Conservation (phyloP, 2,888 invertebrate species). For the Troglohyphantes excavatus region DNA sequence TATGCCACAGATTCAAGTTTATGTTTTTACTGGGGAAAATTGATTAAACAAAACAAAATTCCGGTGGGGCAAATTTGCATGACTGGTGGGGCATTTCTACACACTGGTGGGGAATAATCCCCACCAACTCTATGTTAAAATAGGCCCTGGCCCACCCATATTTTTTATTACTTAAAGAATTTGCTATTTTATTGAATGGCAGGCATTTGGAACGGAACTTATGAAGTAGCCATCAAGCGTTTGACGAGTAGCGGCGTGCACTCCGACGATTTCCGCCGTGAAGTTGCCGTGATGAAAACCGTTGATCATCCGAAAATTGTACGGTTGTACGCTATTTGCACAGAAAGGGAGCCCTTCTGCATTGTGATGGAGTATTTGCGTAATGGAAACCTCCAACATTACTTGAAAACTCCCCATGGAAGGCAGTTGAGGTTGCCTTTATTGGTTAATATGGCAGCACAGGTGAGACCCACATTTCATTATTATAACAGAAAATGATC, state of each 20-base stretch:
- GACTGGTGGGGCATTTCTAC: too few species aligned
- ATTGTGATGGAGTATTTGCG: conserved; percentile 97
- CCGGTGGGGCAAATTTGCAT: too few species aligned
- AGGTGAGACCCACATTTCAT: conserved; percentile 84
- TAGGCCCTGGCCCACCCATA: too few species aligned
- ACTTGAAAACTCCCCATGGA: conserved; percentile 91
- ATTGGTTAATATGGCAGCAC: conserved; percentile 97
- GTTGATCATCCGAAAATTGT: conserved; percentile 97
- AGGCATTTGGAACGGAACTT: conserved; percentile 94
- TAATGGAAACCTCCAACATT: conserved; percentile 96
- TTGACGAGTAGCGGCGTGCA: conserved; percentile 98
- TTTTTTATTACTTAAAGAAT: too few species aligned
- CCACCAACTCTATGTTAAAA: too few species aligned
- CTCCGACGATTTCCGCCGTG: conserved; percentile 96
- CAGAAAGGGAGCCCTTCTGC: conserved; percentile 95
- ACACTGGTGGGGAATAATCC: too few species aligned
- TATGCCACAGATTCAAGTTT: too few species aligned
- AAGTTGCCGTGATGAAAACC: conserved; percentile 99
- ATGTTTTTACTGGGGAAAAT: too few species aligned
- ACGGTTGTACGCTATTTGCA: conserved; percentile 96
- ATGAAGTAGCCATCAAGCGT: conserved; percentile 98
- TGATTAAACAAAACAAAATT: too few species aligned
- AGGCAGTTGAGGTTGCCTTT: conserved; percentile 93
- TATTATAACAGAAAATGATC: too few species aligned
- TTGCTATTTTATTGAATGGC: neutral